Evolutionary conservation across 2,888 invertebrate genomes (phyloP).

Genomic region (Sussaba pulchella): DNA sequence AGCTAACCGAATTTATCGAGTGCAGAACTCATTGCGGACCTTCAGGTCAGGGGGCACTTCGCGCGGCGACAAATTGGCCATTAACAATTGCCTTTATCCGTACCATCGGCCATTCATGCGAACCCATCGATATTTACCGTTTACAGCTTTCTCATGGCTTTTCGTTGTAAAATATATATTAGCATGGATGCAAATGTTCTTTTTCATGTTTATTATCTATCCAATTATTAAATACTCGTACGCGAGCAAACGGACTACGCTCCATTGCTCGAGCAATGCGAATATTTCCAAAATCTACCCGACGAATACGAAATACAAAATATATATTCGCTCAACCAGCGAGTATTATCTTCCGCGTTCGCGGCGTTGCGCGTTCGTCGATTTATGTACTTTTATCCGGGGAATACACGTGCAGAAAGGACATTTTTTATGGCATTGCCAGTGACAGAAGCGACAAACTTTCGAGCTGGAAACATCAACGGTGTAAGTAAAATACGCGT

Average conservation of each 20-base stretch:
- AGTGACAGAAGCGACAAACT: not conserved
- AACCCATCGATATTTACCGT: not conserved
- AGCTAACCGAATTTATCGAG: constrained; percentile 52
- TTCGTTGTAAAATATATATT: not conserved
- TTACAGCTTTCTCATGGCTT: too few species aligned
- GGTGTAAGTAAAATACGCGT: constrained; percentile 18
- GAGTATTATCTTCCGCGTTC: constrained; percentile 22
- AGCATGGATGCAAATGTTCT: too few species aligned
- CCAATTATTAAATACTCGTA: too few species aligned
- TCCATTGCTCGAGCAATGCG: too few species aligned
- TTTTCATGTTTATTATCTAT: too few species aligned
- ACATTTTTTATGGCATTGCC: constrained; percentile 23
- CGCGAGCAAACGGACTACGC: too few species aligned
- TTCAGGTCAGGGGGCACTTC: constrained; percentile 18
- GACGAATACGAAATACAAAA: constrained; percentile 51
- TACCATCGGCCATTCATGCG: not conserved
- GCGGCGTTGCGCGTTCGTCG: constrained; percentile 13
- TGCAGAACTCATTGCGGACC: constrained; percentile 45
- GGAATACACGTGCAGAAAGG: constrained; percentile 20
- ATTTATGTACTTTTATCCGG: constrained; percentile 44
- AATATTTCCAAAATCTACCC: constrained; percentile 21
- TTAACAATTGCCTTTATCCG: constrained; percentile 22
- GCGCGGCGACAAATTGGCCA: constrained; percentile 41
- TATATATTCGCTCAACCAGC: constrained; percentile 45
- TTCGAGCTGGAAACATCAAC: constrained; percentile 15